Base-by-base conservation (phyloP, 2,797 vertebrate species). In the Pseudocheirus occidentalis region DNA sequence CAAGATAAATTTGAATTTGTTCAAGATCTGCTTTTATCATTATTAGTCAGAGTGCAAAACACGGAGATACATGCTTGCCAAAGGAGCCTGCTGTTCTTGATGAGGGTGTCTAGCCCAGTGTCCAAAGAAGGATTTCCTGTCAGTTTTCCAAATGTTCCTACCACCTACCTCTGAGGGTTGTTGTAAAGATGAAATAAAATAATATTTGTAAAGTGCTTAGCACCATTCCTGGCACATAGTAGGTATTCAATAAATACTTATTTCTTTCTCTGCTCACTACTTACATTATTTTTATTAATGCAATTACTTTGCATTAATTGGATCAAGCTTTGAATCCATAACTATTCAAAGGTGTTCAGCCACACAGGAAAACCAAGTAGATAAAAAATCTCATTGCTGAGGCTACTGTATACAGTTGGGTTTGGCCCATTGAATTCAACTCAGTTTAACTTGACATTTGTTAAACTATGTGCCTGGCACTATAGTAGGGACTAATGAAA, bases 401-500 rank as follows among this genome's bases (percentile, higher is more conserved):
- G n/a, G 21, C 16, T 73, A 40, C n/a, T 81, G n/a, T 40, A 24
- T 46, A 21, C 2, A 81, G n/a, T 24, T 81, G 66, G 18, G 0
- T 81, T 46, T 24, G n/a, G n/a, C 18, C 66, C n/a, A 5, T 40
- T 9, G 7, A 24, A 40, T 81, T 81, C 2, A 46, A 81, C 18
- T 27, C 24, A 50, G 4, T 87, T 87, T 87, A 87, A 27, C 27
- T 50, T 46, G 24, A 50, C 24, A 87, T 50, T 87, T 46, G 4
- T 87, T 87, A 27, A 27, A 27, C 1, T 27, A 4, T 34, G 50
- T 57, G 46, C 3, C 0, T 0, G 95, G 89, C 28, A 3, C 18
- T 16, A 1, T 55, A 1, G 7, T 21, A 34, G 6, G 46, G 6
- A 0, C 53, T 34, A 73, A 0, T 57, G 50, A 55, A 3, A 54